phyloP scores from a whole-genome alignment of 2,888 invertebrate genomes.

The Ochropacha duplaris region DNA sequence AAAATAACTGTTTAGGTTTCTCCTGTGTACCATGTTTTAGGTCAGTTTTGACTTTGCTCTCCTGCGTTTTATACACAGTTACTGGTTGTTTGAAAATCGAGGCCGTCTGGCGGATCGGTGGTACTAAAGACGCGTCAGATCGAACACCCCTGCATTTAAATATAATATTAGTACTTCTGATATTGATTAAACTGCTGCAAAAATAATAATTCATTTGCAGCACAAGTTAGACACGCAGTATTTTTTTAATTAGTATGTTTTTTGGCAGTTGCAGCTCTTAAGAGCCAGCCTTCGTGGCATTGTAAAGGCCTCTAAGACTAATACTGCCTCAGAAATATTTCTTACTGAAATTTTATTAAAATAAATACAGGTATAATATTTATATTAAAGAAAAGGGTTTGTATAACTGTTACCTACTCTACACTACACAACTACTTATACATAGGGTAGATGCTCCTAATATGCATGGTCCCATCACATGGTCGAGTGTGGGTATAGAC shows the following conservation, averaged over 20 bases:
- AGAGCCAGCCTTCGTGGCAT: too few species aligned
- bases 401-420: too few species aligned
- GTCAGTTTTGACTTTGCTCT: slow-evolving; percentile 94
- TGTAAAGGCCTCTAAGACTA: too few species aligned
- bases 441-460: too few species aligned
- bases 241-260: neutral
- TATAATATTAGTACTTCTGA: neutral
- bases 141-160: slow-evolving; percentile 85
- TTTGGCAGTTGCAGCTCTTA: too few species aligned
- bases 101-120: slow-evolving; percentile 98
- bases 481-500: too few species aligned
- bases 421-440: too few species aligned
- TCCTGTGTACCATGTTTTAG: slow-evolving; percentile 96
- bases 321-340: too few species aligned
- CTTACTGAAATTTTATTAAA: too few species aligned
- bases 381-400: too few species aligned
- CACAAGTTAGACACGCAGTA: neutral
- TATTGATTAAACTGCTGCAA: neutral
- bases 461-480: too few species aligned
- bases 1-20: slow-evolving; percentile 94
- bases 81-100: slow-evolving; percentile 99
- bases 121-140: slow-evolving; percentile 94
- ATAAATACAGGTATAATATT: too few species aligned
- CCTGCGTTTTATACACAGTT: slow-evolving; percentile 95
- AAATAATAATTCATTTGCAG: neutral